A percentile compares a stretch with the other conserved stretches of the same genome.
These are phyloP conservation scores for Malurus elegans DNA, from an alignment of 2,113 vertebrate genomes.

Conservation along the genomic window DNA sequence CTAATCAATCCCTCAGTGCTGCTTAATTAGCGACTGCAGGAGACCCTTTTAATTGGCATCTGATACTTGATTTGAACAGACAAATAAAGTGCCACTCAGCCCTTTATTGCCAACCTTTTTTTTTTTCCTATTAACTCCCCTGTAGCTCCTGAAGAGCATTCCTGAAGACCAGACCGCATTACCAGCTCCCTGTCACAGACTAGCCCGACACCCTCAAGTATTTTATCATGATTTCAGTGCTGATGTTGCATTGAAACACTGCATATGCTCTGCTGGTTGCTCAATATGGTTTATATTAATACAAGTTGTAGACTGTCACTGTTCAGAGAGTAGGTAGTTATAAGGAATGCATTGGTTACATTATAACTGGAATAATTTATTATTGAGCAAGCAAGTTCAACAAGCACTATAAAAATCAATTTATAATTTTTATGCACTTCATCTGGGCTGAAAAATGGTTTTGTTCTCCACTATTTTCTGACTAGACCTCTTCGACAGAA, in stretches of 20 bases:
- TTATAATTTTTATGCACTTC: conserved; percentile 60
- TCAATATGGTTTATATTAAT: conserved; percentile 53
- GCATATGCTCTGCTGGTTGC: conserved; percentile 50
- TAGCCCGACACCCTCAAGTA: neutral
- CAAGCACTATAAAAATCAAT: conserved; percentile 64
- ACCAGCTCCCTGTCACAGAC: neutral
- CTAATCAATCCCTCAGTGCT: conserved; percentile 56
- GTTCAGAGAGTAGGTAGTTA: conserved; percentile 25
- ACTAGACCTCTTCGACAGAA: neutral
- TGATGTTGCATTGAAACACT: conserved; percentile 54
- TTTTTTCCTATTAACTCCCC: neutral
- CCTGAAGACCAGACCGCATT: neutral
- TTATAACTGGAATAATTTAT: conserved; percentile 55
- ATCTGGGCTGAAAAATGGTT: conserved; percentile 54
- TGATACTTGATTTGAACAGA: conserved; percentile 28
- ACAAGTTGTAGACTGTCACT: conserved; percentile 58
- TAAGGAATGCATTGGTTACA: conserved; percentile 38
- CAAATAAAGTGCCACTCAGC: conserved; percentile 28
- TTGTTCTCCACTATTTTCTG: conserved; percentile 47
- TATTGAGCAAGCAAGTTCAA: conserved; percentile 62
- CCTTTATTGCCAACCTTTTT: neutral
- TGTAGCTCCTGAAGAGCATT: neutral
- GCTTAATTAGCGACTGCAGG: conserved; percentile 21
- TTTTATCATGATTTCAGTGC: conserved; percentile 52
- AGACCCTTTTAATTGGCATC: conserved; percentile 39